Base-by-base conservation (phyloP, 2,113 vertebrate species). In the Sinocyclocheilus maitianheensis region DNA sequence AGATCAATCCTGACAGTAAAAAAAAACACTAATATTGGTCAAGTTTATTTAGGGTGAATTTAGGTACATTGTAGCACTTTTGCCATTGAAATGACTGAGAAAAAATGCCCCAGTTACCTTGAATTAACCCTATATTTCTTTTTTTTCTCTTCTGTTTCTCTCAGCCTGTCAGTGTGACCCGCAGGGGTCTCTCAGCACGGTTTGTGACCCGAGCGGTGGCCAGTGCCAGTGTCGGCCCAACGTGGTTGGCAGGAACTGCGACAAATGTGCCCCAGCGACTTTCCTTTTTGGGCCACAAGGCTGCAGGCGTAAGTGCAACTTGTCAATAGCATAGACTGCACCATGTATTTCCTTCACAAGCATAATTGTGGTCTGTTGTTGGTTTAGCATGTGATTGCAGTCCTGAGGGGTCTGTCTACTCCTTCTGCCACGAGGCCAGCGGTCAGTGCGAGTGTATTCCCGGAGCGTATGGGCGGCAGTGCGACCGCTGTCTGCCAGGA, bases 181-280 rank as follows among this genome's bases (percentile, higher is more conserved):
- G 0, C 97, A 99, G 92, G 98, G 98, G 30, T 99, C 98, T 0
- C 91, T 99, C 79, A 99, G 98, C 90, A 97, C 96, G 0, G 96
- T 99, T 84, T 99, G 98, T 0, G 95, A 99, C 84, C 95, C 97
- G 71, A 97, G 60, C 0, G 98, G 98, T 77, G 98, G 98, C 34
- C 97, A 98, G 89, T 99, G 98, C 90, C 96, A 95, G 81, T 99
- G 98, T 89, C 97, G 97, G 0, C 94, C 95, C 3, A 97, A 97
- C 0, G 96, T 99, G 4, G 94, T 96, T 0, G 98, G 98, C 77
- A 96, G 96, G 83, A 97, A 95, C 86, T 99, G 98, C 0, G 92
- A 99, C 94, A 92, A 87, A 85, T 99, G 98, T 10, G 94, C 96
- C 24, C 96, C 97, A 0, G 94, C 96, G 53, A 99, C 97, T 1